Conservation (phyloP, 2,888 invertebrate genomes). For the Philaethria dido region DNA sequence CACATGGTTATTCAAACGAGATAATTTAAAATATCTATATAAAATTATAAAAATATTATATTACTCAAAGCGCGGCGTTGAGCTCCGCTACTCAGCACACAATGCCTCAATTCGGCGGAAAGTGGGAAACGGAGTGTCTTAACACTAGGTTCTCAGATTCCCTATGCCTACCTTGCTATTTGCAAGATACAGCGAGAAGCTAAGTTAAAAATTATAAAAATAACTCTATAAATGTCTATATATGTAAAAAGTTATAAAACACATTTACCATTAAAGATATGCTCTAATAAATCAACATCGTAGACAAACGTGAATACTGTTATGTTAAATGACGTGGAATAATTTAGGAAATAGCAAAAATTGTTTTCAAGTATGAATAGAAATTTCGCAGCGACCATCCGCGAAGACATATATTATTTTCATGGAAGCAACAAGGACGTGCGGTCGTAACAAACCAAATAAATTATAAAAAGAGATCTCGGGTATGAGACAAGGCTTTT, state of each 20-base stretch:
- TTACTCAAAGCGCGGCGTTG: too few species aligned
- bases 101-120: too few species aligned
- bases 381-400: constrained; percentile 28
- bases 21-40: too few species aligned
- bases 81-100: too few species aligned
- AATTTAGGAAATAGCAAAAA: constrained; percentile 2
- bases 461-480: constrained; percentile 80
- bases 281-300: not conserved
- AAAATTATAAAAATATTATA: too few species aligned
- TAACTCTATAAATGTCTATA: too few species aligned
- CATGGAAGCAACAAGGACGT: constrained; percentile 62
- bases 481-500: constrained; percentile 72
- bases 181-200: too few species aligned
- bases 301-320: not conserved
- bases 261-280: not conserved
- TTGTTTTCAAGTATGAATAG: constrained; percentile 21
- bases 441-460: constrained; percentile 75
- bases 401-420: constrained; percentile 53
- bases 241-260: not conserved
- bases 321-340: not conserved
- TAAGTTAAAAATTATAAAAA: too few species aligned
- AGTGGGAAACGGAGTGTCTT: too few species aligned
- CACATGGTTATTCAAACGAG: too few species aligned
- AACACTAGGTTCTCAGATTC: too few species aligned
- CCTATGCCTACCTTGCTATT: too few species aligned